A percentile compares a stretch with the other conserved stretches of the same genome.
Evolutionary conservation across 2,888 invertebrate species (phyloP).

Genomic region (Icerya purchasi): DNA sequence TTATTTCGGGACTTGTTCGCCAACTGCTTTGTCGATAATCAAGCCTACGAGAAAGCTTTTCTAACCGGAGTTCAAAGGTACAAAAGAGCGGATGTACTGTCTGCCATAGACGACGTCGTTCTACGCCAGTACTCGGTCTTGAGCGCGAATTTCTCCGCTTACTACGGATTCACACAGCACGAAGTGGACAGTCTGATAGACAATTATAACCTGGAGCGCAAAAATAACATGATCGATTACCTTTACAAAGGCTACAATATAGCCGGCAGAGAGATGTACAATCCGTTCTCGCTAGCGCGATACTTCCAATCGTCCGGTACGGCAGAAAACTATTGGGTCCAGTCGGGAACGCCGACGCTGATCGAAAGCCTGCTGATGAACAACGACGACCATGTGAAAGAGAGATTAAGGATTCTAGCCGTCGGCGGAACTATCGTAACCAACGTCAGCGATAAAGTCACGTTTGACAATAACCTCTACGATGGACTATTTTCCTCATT

Average conservation of each 20-base stretch:
- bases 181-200: neutral
- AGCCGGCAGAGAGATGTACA: neutral
- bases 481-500: neutral
- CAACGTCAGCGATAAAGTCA: neutral
- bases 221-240: neutral
- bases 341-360: neutral
- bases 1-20: neutral
- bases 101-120: neutral
- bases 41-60: neutral
- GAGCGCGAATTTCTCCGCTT: neutral
- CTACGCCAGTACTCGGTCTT: neutral
- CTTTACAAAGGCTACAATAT: neutral
- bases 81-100: neutral
- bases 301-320: neutral
- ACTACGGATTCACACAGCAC: neutral
- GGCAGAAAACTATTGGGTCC: neutral
- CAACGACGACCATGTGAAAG: neutral
- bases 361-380: neutral
- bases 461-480: neutral
- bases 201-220: neutral
- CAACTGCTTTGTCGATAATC: neutral
- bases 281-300: neutral
- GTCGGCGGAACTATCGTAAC: neutral
- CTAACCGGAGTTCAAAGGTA: neutral
- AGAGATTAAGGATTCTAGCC: neutral